These are phyloP conservation scores for Hydrolagus colliei DNA, from an alignment of 2,797 vertebrate species.

Conservation along the genomic window DNA sequence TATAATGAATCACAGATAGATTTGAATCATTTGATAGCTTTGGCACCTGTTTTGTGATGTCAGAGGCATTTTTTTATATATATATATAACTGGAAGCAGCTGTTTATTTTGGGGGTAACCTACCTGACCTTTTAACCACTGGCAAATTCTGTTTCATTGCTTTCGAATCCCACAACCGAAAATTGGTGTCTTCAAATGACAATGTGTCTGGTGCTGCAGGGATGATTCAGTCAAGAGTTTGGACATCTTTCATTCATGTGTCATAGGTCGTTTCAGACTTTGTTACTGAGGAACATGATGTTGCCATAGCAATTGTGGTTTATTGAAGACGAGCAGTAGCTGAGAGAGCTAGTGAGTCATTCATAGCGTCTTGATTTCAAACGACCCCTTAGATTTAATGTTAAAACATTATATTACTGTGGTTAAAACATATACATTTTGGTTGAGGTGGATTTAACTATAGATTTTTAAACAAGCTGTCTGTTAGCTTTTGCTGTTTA, in stretches of 20 bases:
- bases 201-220: slow-evolving; percentile 35
- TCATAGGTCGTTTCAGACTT: slow-evolving; percentile 52
- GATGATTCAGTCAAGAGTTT: slow-evolving; percentile 42
- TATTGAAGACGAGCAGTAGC: slow-evolving; percentile 58
- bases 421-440: neutral
- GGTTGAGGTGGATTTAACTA: neutral
- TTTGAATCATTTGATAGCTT: neutral
- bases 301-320: slow-evolving; percentile 65
- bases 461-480: neutral
- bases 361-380: slow-evolving; percentile 30
- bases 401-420: neutral
- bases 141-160: slow-evolving; percentile 29
- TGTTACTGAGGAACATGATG: slow-evolving; percentile 55
- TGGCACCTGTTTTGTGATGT: slow-evolving; percentile 36
- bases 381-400: neutral
- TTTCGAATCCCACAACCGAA: slow-evolving; percentile 36
- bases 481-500: neutral
- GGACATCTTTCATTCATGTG: slow-evolving; percentile 49
- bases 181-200: slow-evolving; percentile 34
- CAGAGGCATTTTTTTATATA: slow-evolving; percentile 12
- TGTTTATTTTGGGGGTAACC: slow-evolving; percentile 46
- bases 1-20: too few species aligned
- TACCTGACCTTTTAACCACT: slow-evolving; percentile 37
- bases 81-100: slow-evolving; percentile 33
- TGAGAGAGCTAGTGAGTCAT: slow-evolving; percentile 54